Conservation (phyloP, 2,888 invertebrate species). For the Smittia aterrima region DNA sequence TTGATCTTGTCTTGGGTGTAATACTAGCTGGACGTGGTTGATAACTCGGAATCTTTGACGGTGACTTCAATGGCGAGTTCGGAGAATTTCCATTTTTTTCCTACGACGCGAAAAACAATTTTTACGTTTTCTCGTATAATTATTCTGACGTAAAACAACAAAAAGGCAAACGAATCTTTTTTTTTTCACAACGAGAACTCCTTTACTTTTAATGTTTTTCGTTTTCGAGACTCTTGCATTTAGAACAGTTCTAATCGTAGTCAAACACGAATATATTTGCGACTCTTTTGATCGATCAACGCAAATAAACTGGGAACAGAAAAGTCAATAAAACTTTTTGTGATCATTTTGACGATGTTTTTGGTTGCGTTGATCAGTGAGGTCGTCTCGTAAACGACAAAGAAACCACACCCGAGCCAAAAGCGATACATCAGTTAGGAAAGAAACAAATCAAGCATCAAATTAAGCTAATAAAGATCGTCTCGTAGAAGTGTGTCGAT, state of each 20-base stretch:
- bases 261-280: conserved; percentile 27
- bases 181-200: not conserved
- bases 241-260: conserved; percentile 12
- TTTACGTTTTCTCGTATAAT: not conserved
- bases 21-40: conserved; percentile 54
- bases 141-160: conserved; percentile 11
- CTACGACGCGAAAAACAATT: conserved; percentile 45
- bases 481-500: too few species aligned
- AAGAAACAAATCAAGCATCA: not conserved
- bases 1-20: conserved; percentile 53
- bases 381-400: not conserved
- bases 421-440: not conserved
- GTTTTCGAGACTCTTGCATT: conserved; percentile 20
- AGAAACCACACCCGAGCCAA: not conserved
- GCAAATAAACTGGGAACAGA: conserved; percentile 30
- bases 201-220: not conserved
- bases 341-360: not conserved
- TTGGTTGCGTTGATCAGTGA: not conserved
- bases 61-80: conserved; percentile 69
- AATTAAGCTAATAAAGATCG: not conserved
- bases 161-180: not conserved
- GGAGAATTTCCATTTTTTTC: conserved; percentile 69
- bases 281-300: conserved; percentile 36
- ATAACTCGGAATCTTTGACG: conserved; percentile 57
- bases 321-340: not conserved